Percentiles rank a stretch among this genome's conserved stretches.
These are phyloP conservation scores for Tetranychus cinnabarinus DNA, from an alignment of 1,140 invertebrate genomes.

Conservation along the genomic window DNA sequence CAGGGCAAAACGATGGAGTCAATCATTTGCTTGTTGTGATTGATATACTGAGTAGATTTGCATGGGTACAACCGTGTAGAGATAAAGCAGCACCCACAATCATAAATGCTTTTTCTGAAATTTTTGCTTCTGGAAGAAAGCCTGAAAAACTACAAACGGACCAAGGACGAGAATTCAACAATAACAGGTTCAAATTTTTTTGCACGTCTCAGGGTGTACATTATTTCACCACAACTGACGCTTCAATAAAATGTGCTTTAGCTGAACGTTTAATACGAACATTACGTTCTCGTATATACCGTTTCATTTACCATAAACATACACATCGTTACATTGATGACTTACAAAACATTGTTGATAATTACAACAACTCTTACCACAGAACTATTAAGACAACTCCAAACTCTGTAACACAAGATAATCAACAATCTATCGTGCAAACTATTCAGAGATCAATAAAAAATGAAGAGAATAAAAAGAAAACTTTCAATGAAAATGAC, in stretches of 20 bases:
- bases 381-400: background rate
- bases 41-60: background rate
- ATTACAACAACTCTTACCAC: background rate
- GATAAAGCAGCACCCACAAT: background rate
- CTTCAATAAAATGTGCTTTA: conserved; percentile 21
- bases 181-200: conserved; percentile 14
- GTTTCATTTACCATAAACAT: background rate
- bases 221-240: conserved; percentile 20
- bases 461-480: no score
- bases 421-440: no score
- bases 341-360: background rate
- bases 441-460: no score
- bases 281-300: conserved; percentile 14
- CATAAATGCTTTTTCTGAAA: background rate
- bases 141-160: conserved; percentile 5
- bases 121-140: background rate
- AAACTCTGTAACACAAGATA: no score
- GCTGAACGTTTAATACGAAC: conserved; percentile 25
- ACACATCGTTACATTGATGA: background rate
- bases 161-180: conserved; percentile 5
- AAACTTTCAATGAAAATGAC: no score
- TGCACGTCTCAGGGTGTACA: conserved; percentile 19
- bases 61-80: background rate
- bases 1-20: background rate
- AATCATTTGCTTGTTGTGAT: background rate